A percentile compares a stretch with the other conserved stretches of the same genome.
These are phyloP conservation scores for Paguma larvata DNA, from an alignment of 2,797 vertebrate genomes.

Conservation along the genomic window DNA sequence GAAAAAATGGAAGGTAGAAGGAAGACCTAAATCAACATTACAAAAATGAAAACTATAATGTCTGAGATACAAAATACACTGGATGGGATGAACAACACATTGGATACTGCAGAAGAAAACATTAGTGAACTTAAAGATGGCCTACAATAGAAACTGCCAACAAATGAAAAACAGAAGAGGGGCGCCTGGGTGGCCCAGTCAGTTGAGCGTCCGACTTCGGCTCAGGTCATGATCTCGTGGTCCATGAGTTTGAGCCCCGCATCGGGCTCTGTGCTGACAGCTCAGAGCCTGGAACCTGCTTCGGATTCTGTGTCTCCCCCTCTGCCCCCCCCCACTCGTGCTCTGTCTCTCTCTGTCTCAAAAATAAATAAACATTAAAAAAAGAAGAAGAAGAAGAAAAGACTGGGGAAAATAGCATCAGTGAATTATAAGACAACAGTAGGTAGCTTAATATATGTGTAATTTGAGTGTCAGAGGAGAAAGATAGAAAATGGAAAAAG, in stretches of 20 bases:
- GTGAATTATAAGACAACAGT: background rate
- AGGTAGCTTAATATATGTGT: background rate
- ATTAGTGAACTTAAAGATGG: background rate
- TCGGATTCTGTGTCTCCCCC: too few species aligned
- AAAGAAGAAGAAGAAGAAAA: background rate
- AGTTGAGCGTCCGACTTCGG: too few species aligned
- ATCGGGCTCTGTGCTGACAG: too few species aligned
- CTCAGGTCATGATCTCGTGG: too few species aligned
- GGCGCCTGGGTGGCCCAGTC: too few species aligned
- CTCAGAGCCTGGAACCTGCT: too few species aligned
- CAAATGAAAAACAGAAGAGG: background rate
- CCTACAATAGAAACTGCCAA: background rate
- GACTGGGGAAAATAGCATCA: background rate
- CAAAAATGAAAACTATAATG: background rate
- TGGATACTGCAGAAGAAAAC: background rate
- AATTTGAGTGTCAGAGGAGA: background rate
- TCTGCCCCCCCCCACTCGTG: too few species aligned
- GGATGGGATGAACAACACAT: background rate
- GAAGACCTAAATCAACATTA: background rate
- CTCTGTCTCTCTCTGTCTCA: too few species aligned
- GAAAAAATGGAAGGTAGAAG: background rate
- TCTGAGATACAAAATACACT: background rate
- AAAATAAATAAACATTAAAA: too few species aligned
- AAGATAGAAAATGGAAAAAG: background rate
- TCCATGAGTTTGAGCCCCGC: too few species aligned